A percentile compares a stretch with the other conserved stretches of the same genome.
Evolutionary conservation across 30 jellyfish, hydroid and myxozoan genomes (phyloP).

Genomic region (Cassiopea andromeda): DNA sequence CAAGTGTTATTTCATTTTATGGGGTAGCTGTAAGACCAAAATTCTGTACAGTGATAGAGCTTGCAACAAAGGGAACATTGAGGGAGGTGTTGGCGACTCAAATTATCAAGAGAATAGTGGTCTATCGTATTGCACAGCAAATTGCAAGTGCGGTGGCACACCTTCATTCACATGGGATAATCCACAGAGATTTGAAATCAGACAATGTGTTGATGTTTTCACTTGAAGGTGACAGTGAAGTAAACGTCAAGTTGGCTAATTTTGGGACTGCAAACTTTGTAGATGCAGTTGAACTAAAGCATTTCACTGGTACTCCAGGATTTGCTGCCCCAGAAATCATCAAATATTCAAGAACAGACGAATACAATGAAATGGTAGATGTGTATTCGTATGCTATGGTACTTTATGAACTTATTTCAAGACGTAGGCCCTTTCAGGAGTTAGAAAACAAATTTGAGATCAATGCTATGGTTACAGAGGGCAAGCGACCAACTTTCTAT

Average conservation of each 20-base stretch:
- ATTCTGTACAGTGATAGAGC: slow-evolving; percentile 86
- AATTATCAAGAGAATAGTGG: slow-evolving; percentile 51
- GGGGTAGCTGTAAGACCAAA: slow-evolving; percentile 87
- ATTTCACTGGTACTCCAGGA: slow-evolving; percentile 81
- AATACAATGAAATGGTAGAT: slow-evolving; percentile 88
- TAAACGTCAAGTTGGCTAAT: slow-evolving; percentile 86
- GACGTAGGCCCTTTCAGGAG: slow-evolving; percentile 84
- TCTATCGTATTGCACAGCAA: slow-evolving; percentile 86
- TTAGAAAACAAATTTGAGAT: slow-evolving; percentile 41
- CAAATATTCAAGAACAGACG: slow-evolving; percentile 74
- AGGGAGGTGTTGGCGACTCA: slow-evolving; percentile 39
- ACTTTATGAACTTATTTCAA: slow-evolving; percentile 76
- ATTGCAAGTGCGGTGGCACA: slow-evolving; percentile 77
- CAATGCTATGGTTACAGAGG: slow-evolving; percentile 55
- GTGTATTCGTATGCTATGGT: slow-evolving; percentile 92
- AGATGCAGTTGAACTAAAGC: slow-evolving; percentile 73
- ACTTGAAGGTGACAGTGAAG: slow-evolving; percentile 54
- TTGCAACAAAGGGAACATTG: slow-evolving; percentile 83
- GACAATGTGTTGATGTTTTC: slow-evolving; percentile 88
- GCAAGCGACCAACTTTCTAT: slow-evolving; percentile 80
- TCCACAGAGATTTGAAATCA: slow-evolving; percentile 95
- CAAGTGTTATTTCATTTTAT: slow-evolving; percentile 69
- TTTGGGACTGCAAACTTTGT: slow-evolving; percentile 97
- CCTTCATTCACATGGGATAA: slow-evolving; percentile 72
- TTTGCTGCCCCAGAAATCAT: slow-evolving; percentile 92